Percentiles rank a stretch among this genome's conserved stretches.
Evolutionary conservation across 2,888 invertebrate genomes (phyloP).

Genomic region (Leucophenga montana): DNA sequence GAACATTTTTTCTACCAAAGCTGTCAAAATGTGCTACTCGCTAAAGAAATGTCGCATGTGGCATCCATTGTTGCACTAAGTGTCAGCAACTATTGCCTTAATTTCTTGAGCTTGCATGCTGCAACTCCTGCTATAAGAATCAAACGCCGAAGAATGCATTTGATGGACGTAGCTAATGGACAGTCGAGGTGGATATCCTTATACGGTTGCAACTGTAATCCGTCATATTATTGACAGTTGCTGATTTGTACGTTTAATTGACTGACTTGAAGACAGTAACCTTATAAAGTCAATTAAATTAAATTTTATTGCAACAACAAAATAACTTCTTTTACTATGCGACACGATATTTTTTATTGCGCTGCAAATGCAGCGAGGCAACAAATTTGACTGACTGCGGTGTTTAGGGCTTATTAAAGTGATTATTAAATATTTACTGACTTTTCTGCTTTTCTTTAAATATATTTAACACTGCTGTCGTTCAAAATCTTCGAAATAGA

Average conservation of each 20-base stretch:
- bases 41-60: constrained; percentile 6
- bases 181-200: not conserved
- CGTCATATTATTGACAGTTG: constrained; percentile 25
- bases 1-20: not conserved
- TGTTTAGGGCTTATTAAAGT: not conserved
- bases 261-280: constrained; percentile 15
- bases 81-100: too few relatives aligned
- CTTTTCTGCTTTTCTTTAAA: too few relatives aligned
- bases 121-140: too few relatives aligned
- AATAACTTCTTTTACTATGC: too few relatives aligned
- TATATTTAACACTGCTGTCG: too few relatives aligned
- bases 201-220: constrained; percentile 3
- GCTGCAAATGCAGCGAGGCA: not conserved
- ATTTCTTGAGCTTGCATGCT: too few relatives aligned
- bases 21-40: too few relatives aligned
- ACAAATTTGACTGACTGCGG: not conserved
- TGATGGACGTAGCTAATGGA: constrained; percentile 13
- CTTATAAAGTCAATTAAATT: constrained; percentile 14
- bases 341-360: not conserved
- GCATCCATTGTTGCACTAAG: too few relatives aligned
- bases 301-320: not conserved
- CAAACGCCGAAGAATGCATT: constrained; percentile 8
- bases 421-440: constrained; percentile 1
- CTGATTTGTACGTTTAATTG: constrained; percentile 26
- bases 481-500: too few relatives aligned